A percentile compares a stretch with the other conserved stretches of the same genome.
Evolutionary conservation across 2,888 invertebrate genomes (phyloP).

Genomic region (Zaprionus bogoriensis): DNA sequence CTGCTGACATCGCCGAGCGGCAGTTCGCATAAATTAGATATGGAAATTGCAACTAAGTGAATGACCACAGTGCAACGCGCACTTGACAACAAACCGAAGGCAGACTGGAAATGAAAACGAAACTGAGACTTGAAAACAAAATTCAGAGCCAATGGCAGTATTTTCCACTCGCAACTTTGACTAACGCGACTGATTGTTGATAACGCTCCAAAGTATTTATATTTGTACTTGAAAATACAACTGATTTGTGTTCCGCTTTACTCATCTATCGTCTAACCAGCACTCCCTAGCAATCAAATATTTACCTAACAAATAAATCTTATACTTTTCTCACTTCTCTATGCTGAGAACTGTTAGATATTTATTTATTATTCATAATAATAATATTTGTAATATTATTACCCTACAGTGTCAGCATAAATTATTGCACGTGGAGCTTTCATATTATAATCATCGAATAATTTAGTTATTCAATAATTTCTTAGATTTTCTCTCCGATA

Average conservation of each 20-base stretch:
- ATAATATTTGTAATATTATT: conserved; percentile 6
- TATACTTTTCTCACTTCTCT: neutral
- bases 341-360: neutral
- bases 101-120: neutral
- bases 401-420: neutral
- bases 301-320: neutral
- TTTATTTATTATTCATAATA: neutral
- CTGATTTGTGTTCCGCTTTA: conserved; percentile 1
- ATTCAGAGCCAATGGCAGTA: neutral
- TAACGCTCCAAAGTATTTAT: neutral
- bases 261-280: neutral
- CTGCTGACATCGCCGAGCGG: conserved; percentile 30
- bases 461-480: neutral
- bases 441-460: neutral
- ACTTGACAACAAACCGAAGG: conserved; percentile 52
- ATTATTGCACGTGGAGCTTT: neutral
- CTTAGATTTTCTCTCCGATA: conserved; percentile 1
- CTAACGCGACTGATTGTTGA: neutral
- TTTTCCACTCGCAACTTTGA: neutral
- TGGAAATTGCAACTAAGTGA: conserved; percentile 55
- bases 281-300: neutral
- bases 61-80: conserved; percentile 34
- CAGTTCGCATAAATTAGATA: conserved; percentile 56
- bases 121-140: neutral
- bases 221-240: too few relatives aligned